These are phyloP conservation scores for Paramormyrops kingsleyae DNA, from an alignment of 2,113 vertebrate species.

Conservation along the genomic window DNA sequence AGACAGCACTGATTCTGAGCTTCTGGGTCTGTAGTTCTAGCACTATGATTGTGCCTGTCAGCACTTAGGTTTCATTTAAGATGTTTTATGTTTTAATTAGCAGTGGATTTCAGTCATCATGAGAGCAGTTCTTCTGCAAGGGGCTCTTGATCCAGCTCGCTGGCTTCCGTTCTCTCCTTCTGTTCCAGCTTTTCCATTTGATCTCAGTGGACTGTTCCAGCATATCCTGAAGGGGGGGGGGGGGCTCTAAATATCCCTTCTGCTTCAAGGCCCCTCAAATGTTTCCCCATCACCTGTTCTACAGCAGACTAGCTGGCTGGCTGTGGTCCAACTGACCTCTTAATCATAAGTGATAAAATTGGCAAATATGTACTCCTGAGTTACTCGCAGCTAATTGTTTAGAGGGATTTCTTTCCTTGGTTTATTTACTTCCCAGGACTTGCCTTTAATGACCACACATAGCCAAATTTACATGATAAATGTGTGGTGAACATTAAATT, in stretches of 20 bases:
- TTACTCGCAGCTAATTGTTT: background rate
- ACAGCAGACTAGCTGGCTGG: background rate
- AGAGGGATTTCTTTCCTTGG: background rate
- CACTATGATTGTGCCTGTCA: background rate
- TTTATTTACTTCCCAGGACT: background rate
- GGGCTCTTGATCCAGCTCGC: constrained; percentile 9
- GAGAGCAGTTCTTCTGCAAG: background rate
- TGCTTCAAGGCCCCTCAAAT: background rate
- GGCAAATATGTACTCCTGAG: background rate
- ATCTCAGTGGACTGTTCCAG: background rate
- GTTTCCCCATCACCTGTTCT: constrained; percentile 1
- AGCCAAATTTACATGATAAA: background rate
- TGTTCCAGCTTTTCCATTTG: constrained; percentile 7
- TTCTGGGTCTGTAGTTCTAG: background rate
- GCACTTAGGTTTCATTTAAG: background rate
- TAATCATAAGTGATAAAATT: background rate
- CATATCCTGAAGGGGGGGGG: background rate
- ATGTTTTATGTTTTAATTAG: constrained; percentile 13
- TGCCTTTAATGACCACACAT: background rate
- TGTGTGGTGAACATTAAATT: background rate
- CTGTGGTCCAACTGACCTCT: background rate
- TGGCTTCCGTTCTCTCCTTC: background rate
- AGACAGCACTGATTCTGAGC: background rate
- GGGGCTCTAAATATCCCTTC: background rate
- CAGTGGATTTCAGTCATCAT: background rate